Evolutionary conservation across 2,888 invertebrate genomes (phyloP).

Genomic region (Drosophila kuntzei): DNA sequence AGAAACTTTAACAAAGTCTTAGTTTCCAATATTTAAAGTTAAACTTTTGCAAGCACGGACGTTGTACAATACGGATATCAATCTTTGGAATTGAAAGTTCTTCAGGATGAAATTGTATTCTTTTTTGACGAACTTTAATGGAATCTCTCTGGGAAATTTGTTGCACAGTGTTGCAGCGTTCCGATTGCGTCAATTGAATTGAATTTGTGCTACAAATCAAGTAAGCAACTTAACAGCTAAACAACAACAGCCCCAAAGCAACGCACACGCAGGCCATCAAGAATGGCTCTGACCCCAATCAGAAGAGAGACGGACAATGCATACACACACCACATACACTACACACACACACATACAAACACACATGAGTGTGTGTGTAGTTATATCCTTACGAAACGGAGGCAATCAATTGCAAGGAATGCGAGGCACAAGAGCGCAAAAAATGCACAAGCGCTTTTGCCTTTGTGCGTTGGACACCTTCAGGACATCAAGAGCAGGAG

Average conservation of each 20-base stretch:
- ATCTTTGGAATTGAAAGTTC: background rate
- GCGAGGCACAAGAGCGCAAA: slow-evolving; percentile 60
- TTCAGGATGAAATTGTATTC: background rate
- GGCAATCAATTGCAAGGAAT: slow-evolving; percentile 79
- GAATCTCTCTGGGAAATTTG: slow-evolving; percentile 51
- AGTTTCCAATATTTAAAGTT: background rate
- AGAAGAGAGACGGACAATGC: slow-evolving; percentile 40
- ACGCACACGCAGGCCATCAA: slow-evolving; percentile 49
- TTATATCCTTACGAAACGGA: slow-evolving; percentile 58
- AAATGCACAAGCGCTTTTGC: slow-evolving; percentile 59
- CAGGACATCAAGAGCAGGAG: background rate
- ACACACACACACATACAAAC: slow-evolving; percentile 13
- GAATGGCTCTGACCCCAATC: slow-evolving; percentile 30
- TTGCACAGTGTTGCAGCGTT: slow-evolving; percentile 56
- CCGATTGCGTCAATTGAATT: slow-evolving; percentile 71
- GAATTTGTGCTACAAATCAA: slow-evolving; percentile 80
- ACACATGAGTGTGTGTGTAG: slow-evolving; percentile 8
- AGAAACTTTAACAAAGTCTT: background rate
- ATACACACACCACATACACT: slow-evolving; percentile 30
- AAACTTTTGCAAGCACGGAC: background rate
- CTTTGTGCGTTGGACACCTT: slow-evolving; percentile 62
- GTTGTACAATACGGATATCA: background rate
- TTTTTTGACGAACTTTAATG: slow-evolving; percentile 21
- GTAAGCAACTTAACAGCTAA: slow-evolving; percentile 81
- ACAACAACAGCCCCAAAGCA: slow-evolving; percentile 70